Evolutionary conservation across 1,140 invertebrate genomes (phyloP).

Genomic region (Notospermus geniculatus): DNA sequence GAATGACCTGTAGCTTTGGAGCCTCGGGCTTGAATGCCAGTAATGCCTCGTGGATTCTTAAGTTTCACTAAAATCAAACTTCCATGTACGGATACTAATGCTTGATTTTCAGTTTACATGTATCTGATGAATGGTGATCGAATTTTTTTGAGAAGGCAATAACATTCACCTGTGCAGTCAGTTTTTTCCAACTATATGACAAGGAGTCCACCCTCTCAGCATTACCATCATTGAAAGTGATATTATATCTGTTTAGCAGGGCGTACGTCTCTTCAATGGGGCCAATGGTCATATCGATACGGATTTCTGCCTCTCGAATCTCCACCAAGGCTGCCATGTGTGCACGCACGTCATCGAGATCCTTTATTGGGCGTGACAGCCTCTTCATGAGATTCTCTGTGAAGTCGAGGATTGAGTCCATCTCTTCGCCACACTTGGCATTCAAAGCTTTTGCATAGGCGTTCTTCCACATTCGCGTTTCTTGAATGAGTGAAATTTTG

Average conservation of each 20-base stretch:
- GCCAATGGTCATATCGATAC: constrained; percentile 89
- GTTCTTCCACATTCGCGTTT: constrained; percentile 80
- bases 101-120: too few species aligned
- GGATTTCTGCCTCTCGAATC: constrained; percentile 90
- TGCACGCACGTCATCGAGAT: constrained; percentile 87
- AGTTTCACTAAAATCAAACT: too few species aligned
- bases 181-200: constrained; percentile 81
- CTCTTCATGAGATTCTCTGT: constrained; percentile 52
- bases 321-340: constrained; percentile 92
- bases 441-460: constrained; percentile 88
- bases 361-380: constrained; percentile 72
- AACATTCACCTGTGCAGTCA: constrained; percentile 61
- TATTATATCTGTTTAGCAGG: constrained; percentile 81
- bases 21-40: too few species aligned
- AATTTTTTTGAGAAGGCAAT: background rate
- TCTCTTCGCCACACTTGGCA: constrained; percentile 88
- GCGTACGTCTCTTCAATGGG: constrained; percentile 95
- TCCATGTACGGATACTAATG: too few species aligned
- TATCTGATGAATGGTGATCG: too few species aligned
- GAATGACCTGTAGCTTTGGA: too few species aligned
- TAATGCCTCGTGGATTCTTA: too few species aligned
- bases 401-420: constrained; percentile 67
- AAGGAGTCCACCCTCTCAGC: constrained; percentile 90
- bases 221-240: constrained; percentile 85
- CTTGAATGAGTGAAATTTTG: constrained; percentile 81